These are phyloP conservation scores for Athene noctua DNA, from an alignment of 2,113 vertebrate species.

Conservation along the genomic window DNA sequence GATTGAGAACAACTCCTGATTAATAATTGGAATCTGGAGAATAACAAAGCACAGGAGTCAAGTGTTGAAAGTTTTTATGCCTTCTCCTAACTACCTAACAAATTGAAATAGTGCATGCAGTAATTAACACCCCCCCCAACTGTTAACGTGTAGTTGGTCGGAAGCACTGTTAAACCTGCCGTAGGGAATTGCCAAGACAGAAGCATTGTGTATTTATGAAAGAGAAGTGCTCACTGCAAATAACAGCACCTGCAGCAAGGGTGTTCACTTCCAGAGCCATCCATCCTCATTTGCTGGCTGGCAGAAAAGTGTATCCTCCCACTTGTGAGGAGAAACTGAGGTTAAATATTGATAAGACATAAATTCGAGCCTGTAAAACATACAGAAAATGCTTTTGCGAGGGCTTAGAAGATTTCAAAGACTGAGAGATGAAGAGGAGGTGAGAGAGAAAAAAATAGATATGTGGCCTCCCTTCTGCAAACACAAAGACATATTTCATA, in stretches of 20 bases:
- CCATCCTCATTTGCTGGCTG: neutral
- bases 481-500: accelerated
- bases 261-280: neutral
- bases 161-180: neutral
- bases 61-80: neutral
- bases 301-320: neutral
- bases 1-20: neutral
- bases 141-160: neutral
- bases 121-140: neutral
- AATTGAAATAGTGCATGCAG: neutral
- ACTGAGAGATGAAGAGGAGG: neutral
- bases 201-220: neutral
- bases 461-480: neutral
- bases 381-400: neutral
- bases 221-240: neutral
- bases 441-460: neutral
- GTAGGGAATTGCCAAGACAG: neutral
- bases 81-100: neutral
- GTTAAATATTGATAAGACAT: neutral
- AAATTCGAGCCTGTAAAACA: neutral
- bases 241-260: neutral
- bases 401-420: neutral
- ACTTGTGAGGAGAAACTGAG: neutral
- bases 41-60: neutral
- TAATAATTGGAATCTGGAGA: neutral